Percentiles rank a stretch among this genome's conserved stretches.
phyloP scores from a whole-genome alignment of 2,113 vertebrate species.

The Raja brachyura region DNA sequence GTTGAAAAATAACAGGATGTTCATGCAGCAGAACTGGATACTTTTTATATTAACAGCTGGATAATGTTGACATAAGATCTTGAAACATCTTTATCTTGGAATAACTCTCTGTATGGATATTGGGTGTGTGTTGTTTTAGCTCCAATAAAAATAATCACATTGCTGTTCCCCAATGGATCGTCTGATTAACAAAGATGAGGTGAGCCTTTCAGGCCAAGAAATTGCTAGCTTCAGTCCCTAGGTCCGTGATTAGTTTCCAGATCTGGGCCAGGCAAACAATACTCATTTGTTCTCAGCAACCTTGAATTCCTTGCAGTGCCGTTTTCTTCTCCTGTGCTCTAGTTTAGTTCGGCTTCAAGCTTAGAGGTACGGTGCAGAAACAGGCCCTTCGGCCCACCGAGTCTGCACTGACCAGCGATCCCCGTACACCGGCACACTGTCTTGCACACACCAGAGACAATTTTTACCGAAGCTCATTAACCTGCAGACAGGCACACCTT shows the following conservation, averaged over 20 bases:
- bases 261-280: not conserved
- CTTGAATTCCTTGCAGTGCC: not conserved
- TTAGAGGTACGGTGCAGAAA: too few relatives aligned
- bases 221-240: not conserved
- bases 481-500: too few relatives aligned
- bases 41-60: constrained; percentile 12
- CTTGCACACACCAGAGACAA: too few relatives aligned
- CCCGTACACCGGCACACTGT: too few relatives aligned
- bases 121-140: constrained; percentile 8
- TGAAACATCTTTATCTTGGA: constrained; percentile 10
- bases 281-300: not conserved
- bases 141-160: not conserved
- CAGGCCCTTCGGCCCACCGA: too few relatives aligned
- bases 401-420: too few relatives aligned
- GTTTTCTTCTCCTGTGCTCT: not conserved
- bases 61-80: constrained; percentile 8
- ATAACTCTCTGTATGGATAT: not conserved
- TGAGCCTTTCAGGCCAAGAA: not conserved
- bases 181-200: not conserved
- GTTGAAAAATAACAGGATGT: not conserved
- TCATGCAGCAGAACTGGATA: not conserved
- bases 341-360: too few relatives aligned
- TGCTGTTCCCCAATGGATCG: not conserved
- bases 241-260: not conserved
- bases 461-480: too few relatives aligned